Evolutionary conservation across 2,888 invertebrate species (phyloP), one percentile per base, ranked within the genome.

Genomic region (Drosophila borborema): DNA sequence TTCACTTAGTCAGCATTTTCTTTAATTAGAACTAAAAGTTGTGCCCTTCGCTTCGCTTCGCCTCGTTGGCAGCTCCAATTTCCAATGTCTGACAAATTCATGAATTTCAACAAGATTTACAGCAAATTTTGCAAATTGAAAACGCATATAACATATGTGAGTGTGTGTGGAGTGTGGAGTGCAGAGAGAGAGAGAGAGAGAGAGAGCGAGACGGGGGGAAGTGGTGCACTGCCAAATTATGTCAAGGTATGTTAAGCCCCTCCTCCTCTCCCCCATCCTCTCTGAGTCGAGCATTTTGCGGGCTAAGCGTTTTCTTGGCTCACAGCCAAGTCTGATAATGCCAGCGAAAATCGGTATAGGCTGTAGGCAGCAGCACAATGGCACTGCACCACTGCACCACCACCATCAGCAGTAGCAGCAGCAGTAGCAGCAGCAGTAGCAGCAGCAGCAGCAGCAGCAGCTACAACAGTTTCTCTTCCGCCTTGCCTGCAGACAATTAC

Each of bases 91-190:
- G 54, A 54, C 67, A 48, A 54, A 72, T 75, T 69, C 75, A 77
- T 77, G 84, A 86, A 77, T 84, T 80, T 88, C 86, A 80, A 79
- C 86, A 83, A 83, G 72, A 80, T 81, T 88, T 71, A 67, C 81
- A 69, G 66, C 67, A 79, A 81, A 83, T 82, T 72, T 73, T 71
- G 73, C 73, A 88, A 86, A 86, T 86, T 86, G 86, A 86, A 86
- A 84, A 84, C 76, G 70, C 82, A 83, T 82, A 83, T 61, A 64
- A 31, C 53, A 61, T 40, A 46, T 56, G 72, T 49, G 10, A 31
- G 18, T 36, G 41, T 51, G 72, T 48, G 10, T 41, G 18, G 16
- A 12, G 18, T 20, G 20, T 20, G n/a, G n/a, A n/a, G n/a, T 8
- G 10, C 12, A 23, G 46, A 8, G 12, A n/a, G n/a, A 34, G 31